Percentiles rank a stretch among this genome's conserved stretches.
phyloP scores from a whole-genome alignment of 1,140 invertebrate species.

The Aphaenogaster floridana region DNA sequence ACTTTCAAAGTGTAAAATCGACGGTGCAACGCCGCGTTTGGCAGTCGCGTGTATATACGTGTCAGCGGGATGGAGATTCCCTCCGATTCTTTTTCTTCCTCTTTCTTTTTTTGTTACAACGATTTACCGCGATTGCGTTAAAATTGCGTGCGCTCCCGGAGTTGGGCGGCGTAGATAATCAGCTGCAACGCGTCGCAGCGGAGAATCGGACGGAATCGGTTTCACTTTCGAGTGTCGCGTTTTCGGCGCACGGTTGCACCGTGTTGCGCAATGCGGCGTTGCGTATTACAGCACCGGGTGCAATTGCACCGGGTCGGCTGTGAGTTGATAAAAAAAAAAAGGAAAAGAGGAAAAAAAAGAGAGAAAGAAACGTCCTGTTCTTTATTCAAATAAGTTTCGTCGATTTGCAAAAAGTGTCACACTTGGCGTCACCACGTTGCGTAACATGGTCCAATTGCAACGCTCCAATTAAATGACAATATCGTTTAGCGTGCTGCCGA shows the following conservation, averaged over 20 bases:
- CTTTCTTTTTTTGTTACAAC: background rate
- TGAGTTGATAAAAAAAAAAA: constrained; percentile 17
- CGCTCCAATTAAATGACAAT: constrained; percentile 64
- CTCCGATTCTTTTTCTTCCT: background rate
- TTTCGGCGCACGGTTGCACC: constrained; percentile 36
- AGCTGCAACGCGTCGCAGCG: background rate
- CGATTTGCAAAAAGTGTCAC: constrained; percentile 32
- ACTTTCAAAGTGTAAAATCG: constrained; percentile 76
- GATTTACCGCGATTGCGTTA: background rate
- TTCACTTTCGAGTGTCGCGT: constrained; percentile 44
- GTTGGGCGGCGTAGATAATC: constrained; percentile 3
- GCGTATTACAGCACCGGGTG: constrained; percentile 29
- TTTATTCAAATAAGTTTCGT: constrained; percentile 29
- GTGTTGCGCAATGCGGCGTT: constrained; percentile 13
- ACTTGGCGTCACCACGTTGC: constrained; percentile 20
- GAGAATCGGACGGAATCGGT: constrained; percentile 16
- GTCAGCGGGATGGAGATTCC: constrained; percentile 22
- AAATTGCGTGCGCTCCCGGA: background rate
- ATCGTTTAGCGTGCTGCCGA: constrained; percentile 46
- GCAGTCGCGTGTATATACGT: constrained; percentile 4
- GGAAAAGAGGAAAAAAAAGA: too few species aligned
- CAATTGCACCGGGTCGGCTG: constrained; percentile 1
- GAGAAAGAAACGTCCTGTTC: background rate
- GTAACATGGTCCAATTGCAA: constrained; percentile 55
- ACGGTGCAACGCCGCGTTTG: constrained; percentile 59